Base-by-base conservation (phyloP, 2,797 vertebrate species). In the Margarornis squamiger region DNA sequence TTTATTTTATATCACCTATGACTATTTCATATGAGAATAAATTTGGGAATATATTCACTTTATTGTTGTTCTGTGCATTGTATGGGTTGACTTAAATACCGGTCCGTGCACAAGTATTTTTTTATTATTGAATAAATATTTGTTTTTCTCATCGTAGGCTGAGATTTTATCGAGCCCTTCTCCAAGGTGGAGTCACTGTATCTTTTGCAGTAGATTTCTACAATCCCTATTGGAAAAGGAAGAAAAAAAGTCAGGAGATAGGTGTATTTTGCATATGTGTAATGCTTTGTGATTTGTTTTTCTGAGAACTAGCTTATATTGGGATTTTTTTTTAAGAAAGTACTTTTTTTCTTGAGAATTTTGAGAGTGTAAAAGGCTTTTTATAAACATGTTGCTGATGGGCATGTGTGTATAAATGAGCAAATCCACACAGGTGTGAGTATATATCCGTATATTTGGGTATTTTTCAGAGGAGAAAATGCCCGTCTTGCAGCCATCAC, bases 381-480 rank as follows among this genome's bases (percentile, higher is more conserved):
- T 68, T 52, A 4, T 27, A 29, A 46, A 12, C 1, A 1, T 1
- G 4, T 46, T 57, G 21, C 2, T 1, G 65, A n/a, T 13, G 61
- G 39, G 27, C 32, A 41, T 1, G 0, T 10, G 43, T 34, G 22
- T 51, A 3, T 5, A 21, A 36, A 21, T 29, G 49, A 57, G 7
- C 17, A 45, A 45, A 41, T 12, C 3, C 21, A 24, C 12, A 1
- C n/a, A 70, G 48, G 11, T 62, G 24, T 34, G 62, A 39, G 62
- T 3, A 7, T 3, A 7, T n/a, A 9, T 36, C 6, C 12, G 26
- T 54, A 32, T 34, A 17, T 41, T 43, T 39, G 61, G 15, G 57
- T 43, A 2, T 30, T 57, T 94, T 85, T 66, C 24, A 22, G 78
- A 10, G 39, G 22, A 75, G 70, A 62, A 36, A 9, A 57, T 36